These are phyloP conservation scores for Phaedon cochleariae DNA, from an alignment of 2,888 invertebrate genomes.

Conservation along the genomic window DNA sequence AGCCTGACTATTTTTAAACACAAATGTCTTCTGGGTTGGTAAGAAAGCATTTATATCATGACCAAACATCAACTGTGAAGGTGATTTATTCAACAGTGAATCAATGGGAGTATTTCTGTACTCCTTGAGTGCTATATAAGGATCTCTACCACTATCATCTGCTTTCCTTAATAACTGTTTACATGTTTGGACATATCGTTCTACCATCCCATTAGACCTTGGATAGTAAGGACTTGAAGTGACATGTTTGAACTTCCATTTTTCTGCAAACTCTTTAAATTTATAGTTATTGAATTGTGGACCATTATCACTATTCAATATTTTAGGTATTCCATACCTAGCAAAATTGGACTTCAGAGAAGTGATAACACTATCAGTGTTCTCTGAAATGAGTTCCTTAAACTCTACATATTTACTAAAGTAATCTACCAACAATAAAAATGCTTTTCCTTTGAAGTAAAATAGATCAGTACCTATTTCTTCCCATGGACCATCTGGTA, in stretches of 20 bases:
- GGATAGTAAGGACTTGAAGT: slow-evolving; percentile 20
- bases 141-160: slow-evolving; percentile 4
- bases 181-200: slow-evolving; percentile 19
- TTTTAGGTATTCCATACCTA: slow-evolving; percentile 9
- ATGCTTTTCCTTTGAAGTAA: slow-evolving; percentile 11
- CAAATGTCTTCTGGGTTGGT: too few species aligned
- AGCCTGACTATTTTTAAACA: too few species aligned
- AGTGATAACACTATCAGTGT: slow-evolving; percentile 8
- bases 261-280: slow-evolving; percentile 19
- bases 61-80: too few species aligned
- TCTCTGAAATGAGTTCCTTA: slow-evolving; percentile 7
- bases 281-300: slow-evolving; percentile 20
- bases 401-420: slow-evolving; percentile 21
- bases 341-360: too few species aligned
- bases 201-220: slow-evolving; percentile 25
- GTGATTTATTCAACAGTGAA: too few species aligned
- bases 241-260: slow-evolving; percentile 20
- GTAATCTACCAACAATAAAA: slow-evolving; percentile 21
- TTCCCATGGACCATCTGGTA: slow-evolving; percentile 19
- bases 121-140: too few species aligned
- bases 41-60: too few species aligned
- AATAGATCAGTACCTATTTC: slow-evolving; percentile 23
- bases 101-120: too few species aligned
- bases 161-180: slow-evolving; percentile 23
- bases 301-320: slow-evolving; percentile 12